Conservation (phyloP, 2,113 vertebrate species). For the Nettapus auritus region DNA sequence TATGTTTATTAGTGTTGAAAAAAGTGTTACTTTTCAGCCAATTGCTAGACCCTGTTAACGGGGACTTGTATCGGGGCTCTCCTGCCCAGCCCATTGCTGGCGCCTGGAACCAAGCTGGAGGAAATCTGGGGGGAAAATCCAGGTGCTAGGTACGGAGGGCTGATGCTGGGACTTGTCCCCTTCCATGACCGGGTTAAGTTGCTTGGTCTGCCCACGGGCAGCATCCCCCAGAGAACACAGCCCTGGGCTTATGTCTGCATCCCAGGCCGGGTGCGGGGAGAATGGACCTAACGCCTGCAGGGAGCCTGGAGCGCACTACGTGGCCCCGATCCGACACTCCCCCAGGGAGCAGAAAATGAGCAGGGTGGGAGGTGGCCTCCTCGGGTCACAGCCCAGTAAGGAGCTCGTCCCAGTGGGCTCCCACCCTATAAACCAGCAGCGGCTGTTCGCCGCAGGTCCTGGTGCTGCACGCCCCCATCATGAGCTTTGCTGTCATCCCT, state of each 20-base stretch:
- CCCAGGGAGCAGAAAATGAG: background rate
- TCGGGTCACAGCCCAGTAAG: fast-evolving
- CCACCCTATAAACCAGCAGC: background rate
- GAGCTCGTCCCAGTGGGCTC: background rate
- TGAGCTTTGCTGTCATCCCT: background rate
- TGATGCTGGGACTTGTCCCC: background rate
- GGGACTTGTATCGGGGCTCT: background rate
- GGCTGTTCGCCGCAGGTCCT: background rate
- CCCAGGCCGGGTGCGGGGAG: background rate
- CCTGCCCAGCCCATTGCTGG: fast-evolving
- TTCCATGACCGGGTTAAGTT: fast-evolving
- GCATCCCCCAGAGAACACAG: background rate
- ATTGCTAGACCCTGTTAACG: fast-evolving
- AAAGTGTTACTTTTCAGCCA: background rate
- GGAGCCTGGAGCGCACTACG: background rate
- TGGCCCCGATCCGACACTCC: background rate
- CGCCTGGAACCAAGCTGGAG: background rate
- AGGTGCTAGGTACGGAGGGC: fast-evolving
- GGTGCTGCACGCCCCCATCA: background rate
- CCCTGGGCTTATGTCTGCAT: background rate
- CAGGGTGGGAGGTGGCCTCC: background rate
- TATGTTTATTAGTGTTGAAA: background rate
- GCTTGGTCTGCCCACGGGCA: background rate
- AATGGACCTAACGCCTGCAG: background rate
- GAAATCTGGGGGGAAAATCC: background rate